Percentiles rank a stretch among this genome's conserved stretches.
Conservation (phyloP, 2,888 invertebrate genomes). For the Stratiomys singularior region DNA sequence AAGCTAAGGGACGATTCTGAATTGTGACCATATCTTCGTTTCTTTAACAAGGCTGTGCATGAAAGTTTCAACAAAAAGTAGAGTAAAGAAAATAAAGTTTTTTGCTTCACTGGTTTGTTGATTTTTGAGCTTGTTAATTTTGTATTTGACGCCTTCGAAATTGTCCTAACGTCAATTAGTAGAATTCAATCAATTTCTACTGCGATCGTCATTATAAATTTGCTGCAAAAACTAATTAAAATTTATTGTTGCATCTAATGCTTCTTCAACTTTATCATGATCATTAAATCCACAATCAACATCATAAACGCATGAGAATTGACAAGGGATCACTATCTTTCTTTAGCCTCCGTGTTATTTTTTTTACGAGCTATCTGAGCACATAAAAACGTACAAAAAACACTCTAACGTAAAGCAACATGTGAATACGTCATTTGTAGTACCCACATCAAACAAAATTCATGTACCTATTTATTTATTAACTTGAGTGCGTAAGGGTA, state of each 20-base stretch:
- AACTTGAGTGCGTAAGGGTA: background rate
- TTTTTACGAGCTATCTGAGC: no score
- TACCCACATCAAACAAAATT: slow-evolving; percentile 10
- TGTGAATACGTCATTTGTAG: background rate
- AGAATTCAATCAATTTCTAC: background rate
- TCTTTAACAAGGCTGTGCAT: no score
- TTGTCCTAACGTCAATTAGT: background rate
- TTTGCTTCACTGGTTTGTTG: background rate
- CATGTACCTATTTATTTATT: slow-evolving; percentile 8
- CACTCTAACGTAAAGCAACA: background rate
- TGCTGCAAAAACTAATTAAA: no score
- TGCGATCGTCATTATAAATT: no score
- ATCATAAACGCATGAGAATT: background rate
- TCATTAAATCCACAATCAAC: background rate
- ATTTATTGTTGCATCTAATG: no score
- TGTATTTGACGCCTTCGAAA: background rate
- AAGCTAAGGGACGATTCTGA: no score
- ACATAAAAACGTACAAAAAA: no score
- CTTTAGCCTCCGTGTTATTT: background rate
- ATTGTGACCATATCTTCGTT: no score
- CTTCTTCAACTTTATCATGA: background rate
- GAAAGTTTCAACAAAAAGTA: no score
- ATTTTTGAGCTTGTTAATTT: background rate
- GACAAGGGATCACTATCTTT: background rate
- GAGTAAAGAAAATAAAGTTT: no score